Percentiles rank a stretch among this genome's conserved stretches.
These are phyloP conservation scores for Araneus ventricosus DNA, from an alignment of 1,140 invertebrate genomes.

Conservation along the genomic window DNA sequence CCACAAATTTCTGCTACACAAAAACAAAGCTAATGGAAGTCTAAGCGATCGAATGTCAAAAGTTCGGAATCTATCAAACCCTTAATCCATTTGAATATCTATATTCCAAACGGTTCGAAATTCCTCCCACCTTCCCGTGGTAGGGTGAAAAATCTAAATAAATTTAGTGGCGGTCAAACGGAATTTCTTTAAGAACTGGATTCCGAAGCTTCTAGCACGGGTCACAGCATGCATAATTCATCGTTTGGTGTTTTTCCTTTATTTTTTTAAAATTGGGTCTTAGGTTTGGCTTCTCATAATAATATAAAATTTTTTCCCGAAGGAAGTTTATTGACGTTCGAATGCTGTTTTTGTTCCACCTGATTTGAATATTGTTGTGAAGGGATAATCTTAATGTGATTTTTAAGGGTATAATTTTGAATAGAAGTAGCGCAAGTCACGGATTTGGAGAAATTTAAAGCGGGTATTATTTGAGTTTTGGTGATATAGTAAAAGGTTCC, in stretches of 20 bases:
- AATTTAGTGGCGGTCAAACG: neutral
- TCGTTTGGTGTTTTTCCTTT: neutral
- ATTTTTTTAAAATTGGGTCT: neutral
- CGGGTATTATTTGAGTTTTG: too few relatives aligned
- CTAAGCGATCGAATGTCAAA: conserved; percentile 1
- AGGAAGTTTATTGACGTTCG: neutral
- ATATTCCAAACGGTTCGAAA: neutral
- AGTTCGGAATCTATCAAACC: neutral
- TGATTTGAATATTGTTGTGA: neutral
- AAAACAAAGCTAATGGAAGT: conserved; percentile 23
- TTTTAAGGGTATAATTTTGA: neutral
- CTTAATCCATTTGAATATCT: neutral
- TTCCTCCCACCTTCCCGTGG: neutral
- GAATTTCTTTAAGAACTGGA: neutral
- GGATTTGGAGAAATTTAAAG: too few relatives aligned
- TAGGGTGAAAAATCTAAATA: conserved; percentile 8
- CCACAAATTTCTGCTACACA: neutral
- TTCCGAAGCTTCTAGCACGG: neutral
- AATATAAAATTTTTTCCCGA: neutral
- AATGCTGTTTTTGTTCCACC: neutral
- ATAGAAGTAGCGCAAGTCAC: too few relatives aligned
- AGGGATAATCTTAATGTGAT: neutral
- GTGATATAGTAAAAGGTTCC: too few relatives aligned
- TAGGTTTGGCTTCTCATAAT: neutral
- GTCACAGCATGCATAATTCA: conserved; percentile 21